Evolutionary conservation across 92 coral and sea anemone genomes (phyloP).

Genomic region (Desmophyllum pertusum): DNA sequence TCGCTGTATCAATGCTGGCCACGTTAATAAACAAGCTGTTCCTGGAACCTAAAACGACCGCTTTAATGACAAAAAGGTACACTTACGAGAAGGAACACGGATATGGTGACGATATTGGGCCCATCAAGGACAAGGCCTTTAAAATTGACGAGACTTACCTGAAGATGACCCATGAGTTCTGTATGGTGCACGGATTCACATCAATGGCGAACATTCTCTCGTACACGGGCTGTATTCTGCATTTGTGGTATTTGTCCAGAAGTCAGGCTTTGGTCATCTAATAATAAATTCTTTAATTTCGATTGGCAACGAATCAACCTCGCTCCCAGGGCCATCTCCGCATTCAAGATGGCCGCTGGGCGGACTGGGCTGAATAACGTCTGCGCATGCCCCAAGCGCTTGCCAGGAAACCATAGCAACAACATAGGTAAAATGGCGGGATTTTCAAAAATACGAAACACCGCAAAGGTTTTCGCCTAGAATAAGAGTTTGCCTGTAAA

Average conservation of each 20-base stretch:
- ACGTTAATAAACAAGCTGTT: slow-evolving; percentile 63
- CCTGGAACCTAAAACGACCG: slow-evolving; percentile 73
- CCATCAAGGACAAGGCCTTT: slow-evolving; percentile 73
- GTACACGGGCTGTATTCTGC: slow-evolving; percentile 71
- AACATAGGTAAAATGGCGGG: too few relatives aligned
- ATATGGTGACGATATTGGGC: slow-evolving; percentile 80
- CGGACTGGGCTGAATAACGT: background rate
- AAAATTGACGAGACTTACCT: slow-evolving; percentile 74
- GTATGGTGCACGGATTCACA: slow-evolving; percentile 76
- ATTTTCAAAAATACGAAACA: too few relatives aligned
- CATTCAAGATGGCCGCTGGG: background rate
- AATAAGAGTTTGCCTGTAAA: too few relatives aligned
- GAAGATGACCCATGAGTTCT: slow-evolving; percentile 70
- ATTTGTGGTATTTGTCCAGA: slow-evolving; percentile 72
- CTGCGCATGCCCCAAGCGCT: too few relatives aligned
- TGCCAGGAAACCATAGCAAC: too few relatives aligned
- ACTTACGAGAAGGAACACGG: slow-evolving; percentile 82
- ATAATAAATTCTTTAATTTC: background rate
- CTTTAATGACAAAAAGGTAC: slow-evolving; percentile 72
- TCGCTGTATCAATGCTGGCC: slow-evolving; percentile 61
- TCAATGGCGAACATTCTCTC: slow-evolving; percentile 77
- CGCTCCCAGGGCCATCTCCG: background rate
- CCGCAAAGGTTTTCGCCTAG: too few relatives aligned
- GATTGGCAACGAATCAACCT: background rate
- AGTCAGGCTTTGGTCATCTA: slow-evolving; percentile 13